phyloP scores from a whole-genome alignment of 2,113 vertebrate species.

The Cacatua alba region DNA sequence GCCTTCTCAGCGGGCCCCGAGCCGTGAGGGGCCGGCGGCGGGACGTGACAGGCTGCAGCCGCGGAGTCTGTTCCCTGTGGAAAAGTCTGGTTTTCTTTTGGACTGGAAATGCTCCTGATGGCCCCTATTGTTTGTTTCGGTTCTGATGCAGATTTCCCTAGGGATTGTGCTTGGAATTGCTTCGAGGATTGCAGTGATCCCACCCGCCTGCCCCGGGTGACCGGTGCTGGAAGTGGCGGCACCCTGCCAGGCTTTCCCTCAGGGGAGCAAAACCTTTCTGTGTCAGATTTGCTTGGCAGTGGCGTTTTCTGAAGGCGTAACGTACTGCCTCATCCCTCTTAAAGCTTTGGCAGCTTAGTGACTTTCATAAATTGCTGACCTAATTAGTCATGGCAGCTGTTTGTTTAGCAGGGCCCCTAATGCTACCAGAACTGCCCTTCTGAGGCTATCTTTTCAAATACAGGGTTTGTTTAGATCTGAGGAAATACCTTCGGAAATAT shows the following conservation, averaged over 20 bases:
- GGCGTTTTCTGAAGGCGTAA: slow-evolving; percentile 25
- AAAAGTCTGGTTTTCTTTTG: neutral
- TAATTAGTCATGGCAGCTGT: slow-evolving; percentile 69
- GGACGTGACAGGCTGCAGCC: neutral
- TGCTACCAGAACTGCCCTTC: neutral
- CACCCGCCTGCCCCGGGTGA: neutral
- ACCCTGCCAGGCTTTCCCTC: neutral
- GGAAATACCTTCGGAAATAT: neutral
- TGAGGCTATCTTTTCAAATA: neutral
- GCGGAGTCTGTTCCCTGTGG: rapidly evolving
- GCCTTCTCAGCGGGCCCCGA: neutral
- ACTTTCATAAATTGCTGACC: slow-evolving; percentile 47
- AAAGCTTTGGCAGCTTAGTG: slow-evolving; percentile 28
- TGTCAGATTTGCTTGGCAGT: slow-evolving; percentile 40
- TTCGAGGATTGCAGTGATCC: neutral
- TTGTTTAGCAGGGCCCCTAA: slow-evolving; percentile 2
- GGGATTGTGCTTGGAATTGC: neutral
- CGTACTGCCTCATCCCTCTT: slow-evolving; percentile 37
- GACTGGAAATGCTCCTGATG: neutral
- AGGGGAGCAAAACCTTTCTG: neutral
- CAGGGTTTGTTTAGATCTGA: neutral
- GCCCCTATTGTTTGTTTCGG: neutral
- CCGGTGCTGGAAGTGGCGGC: neutral
- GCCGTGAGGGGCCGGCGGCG: rapidly evolving
- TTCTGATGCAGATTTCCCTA: neutral